These are phyloP conservation scores for Ciona savignyi DNA, from an alignment of 23 tunicate species.

Conservation along the genomic window DNA sequence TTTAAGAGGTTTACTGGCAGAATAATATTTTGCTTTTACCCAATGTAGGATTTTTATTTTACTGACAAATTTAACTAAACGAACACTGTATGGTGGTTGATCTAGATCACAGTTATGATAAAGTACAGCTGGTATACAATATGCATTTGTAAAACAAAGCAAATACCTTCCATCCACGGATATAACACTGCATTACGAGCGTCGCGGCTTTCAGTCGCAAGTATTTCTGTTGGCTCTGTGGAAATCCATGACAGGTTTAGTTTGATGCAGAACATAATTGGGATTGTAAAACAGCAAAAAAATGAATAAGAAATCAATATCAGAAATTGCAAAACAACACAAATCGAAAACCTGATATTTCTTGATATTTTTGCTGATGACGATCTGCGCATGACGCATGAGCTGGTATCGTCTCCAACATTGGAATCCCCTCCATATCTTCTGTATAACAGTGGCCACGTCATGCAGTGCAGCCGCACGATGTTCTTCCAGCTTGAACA, in stretches of 20 bases:
- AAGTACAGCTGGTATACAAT: neutral
- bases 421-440: conserved; percentile 63
- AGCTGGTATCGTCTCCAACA: conserved; percentile 39
- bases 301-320: too few species aligned
- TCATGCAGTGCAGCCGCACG: conserved; percentile 57
- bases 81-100: neutral
- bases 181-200: conserved; percentile 54
- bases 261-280: too few species aligned
- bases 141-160: too few species aligned
- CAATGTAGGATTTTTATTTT: too few species aligned
- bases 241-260: neutral
- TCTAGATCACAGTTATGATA: neutral
- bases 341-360: conserved; percentile 36
- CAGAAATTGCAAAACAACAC: too few species aligned
- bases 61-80: too few species aligned
- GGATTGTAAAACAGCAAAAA: too few species aligned
- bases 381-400: conserved; percentile 63
- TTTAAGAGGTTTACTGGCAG: too few species aligned
- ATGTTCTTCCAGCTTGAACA: conserved; percentile 50
- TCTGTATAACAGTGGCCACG: conserved; percentile 78
- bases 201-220: conserved; percentile 29
- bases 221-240: conserved; percentile 35
- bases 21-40: neutral
- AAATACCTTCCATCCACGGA: conserved; percentile 79
- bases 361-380: conserved; percentile 80